Evolutionary conservation across 2,797 vertebrate species (phyloP), one percentile per base, ranked within the genome.

Genomic region (Enteromius unitaeniatus): DNA sequence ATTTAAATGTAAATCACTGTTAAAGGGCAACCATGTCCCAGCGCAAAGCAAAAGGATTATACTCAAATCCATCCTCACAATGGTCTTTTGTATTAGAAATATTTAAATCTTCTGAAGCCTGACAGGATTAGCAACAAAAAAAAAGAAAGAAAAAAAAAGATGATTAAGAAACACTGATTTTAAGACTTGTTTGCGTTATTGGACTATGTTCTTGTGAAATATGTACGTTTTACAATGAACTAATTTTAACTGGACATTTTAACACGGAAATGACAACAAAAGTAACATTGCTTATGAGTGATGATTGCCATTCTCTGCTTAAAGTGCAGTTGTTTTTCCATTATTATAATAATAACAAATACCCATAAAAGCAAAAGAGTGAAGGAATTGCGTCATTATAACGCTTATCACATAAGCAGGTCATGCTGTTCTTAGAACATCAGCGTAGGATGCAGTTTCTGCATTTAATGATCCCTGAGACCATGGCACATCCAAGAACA

Each of bases 31-130:
- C 23, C 40, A 49, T 82, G 40, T 65, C 40, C 26, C 55, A 64
- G 42, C 21, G 6, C n/a, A 65, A 42, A 53, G 47, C 64, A 10
- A 64, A 21, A 67, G 47, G 74, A 83, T 83, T 83, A 83, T 10
- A 69, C 23, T 2, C 31, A 68, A 77, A 77, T 78, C 82, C 82
- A 49, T 60, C 21, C 37, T 31, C 37, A 83, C 64, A 83, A 78
- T 77, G 65, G 51, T 15, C 64, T 31, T 60, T 78, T 78, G 65
- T 70, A 31, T 78, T 64, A 78, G 51, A 69, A 78, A 78, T 78
- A 77, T 83, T 60, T 75, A 45, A 83, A 64, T 58, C 68, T 62
- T 73, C 31, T 34, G 26, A 64, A 60, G 37, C 62, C 37, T 15
- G 9, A 31, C 4, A 0, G 40, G 51, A 49, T 77, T 65, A 82